A percentile compares a stretch with the other conserved stretches of the same genome.
Conservation (phyloP, 2,888 invertebrate species). For the Cosmia trapezina region DNA sequence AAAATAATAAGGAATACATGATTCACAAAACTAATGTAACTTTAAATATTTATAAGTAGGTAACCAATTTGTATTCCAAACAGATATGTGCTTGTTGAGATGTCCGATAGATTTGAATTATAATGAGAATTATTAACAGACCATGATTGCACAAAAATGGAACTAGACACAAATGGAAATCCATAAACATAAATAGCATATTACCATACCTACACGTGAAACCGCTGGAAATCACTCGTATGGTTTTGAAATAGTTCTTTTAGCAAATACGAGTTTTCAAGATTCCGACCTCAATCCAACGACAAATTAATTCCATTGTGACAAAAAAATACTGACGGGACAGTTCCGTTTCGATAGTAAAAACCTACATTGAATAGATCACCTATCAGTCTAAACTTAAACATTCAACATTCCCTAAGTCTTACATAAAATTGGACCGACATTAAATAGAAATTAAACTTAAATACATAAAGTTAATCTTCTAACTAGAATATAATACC, state of each 20-base stretch:
- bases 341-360: slow-evolving; percentile 30
- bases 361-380: slow-evolving; percentile 62
- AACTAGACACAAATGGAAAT: slow-evolving; percentile 36
- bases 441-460: slow-evolving; percentile 63
- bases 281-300: slow-evolving; percentile 14
- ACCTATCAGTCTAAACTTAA: slow-evolving; percentile 76
- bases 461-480: slow-evolving; percentile 61
- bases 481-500: slow-evolving; percentile 55
- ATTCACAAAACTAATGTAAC: slow-evolving; percentile 51
- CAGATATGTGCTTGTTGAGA: slow-evolving; percentile 49
- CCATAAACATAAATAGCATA: slow-evolving; percentile 1
- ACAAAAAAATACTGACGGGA: slow-evolving; percentile 49
- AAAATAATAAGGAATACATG: slow-evolving; percentile 47
- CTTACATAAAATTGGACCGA: slow-evolving; percentile 85
- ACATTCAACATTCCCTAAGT: slow-evolving; percentile 63
- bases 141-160: slow-evolving; percentile 17
- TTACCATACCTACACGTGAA: not conserved
- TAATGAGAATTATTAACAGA: slow-evolving; percentile 27
- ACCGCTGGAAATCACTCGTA: not conserved
- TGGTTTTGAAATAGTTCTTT: not conserved
- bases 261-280: not conserved
- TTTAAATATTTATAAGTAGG: slow-evolving; percentile 43
- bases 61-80: slow-evolving; percentile 44
- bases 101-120: slow-evolving; percentile 23
- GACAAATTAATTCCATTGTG: slow-evolving; percentile 28